Percentiles rank a stretch among this genome's conserved stretches.
These are phyloP conservation scores for Marmota flaviventris DNA, from an alignment of 2,113 vertebrate genomes.

Conservation along the genomic window DNA sequence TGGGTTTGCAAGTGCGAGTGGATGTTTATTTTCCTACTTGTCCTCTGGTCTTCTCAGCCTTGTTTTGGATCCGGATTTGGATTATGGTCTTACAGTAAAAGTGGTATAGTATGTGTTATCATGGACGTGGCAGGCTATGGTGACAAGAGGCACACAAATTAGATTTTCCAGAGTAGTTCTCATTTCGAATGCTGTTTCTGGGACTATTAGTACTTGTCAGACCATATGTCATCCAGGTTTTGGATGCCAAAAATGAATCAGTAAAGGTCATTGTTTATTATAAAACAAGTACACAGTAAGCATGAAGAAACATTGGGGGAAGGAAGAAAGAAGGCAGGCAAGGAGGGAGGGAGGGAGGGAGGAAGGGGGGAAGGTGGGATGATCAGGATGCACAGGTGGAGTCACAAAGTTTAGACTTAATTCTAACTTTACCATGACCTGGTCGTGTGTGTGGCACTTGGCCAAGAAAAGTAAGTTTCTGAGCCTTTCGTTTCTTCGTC, in stretches of 20 bases:
- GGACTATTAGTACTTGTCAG: neutral
- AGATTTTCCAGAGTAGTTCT: neutral
- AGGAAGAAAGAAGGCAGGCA: neutral
- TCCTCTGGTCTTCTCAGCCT: slow-evolving; percentile 2
- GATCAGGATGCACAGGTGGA: neutral
- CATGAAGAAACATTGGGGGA: neutral
- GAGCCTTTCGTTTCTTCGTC: slow-evolving; percentile 25
- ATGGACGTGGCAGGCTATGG: accelerated
- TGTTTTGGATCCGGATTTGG: neutral
- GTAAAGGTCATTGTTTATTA: neutral
- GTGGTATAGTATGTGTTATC: neutral
- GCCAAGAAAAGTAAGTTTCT: neutral
- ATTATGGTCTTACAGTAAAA: neutral
- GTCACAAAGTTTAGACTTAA: neutral
- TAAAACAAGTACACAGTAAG: slow-evolving; percentile 17
- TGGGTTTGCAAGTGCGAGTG: neutral
- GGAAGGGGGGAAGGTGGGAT: accelerated
- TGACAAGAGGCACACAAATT: neutral
- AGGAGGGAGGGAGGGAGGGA: no score
- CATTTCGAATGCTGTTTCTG: neutral
- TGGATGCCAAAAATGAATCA: slow-evolving; percentile 51
- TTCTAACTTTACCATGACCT: neutral
- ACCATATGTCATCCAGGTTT: slow-evolving; percentile 60
- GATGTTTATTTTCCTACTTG: neutral
- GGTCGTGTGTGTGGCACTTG: neutral